Base-by-base conservation (phyloP, 1,140 invertebrate genomes). In the Agrypnia vestita region DNA sequence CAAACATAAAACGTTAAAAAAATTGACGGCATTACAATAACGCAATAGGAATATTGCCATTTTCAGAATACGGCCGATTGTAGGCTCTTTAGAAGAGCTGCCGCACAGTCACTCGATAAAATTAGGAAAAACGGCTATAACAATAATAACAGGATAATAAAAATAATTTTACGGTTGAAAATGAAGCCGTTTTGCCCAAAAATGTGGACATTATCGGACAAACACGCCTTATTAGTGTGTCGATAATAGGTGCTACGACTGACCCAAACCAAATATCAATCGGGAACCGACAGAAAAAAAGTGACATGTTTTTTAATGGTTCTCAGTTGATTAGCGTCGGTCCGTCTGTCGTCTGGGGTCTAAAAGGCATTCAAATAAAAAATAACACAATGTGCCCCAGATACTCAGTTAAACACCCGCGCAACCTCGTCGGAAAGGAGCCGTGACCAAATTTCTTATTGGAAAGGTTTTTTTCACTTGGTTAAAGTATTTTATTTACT, bases 181-280 rank as follows among this genome's bases (percentile, higher is more conserved):
- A 59, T 59, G 17, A 59, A 21, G 55, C 55, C 55, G 55, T 59
- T 59, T 59, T 19, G 21, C 17, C 17, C 55, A 59, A 59, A 56
- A 59, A 59, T 19, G 55, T 21, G 55, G 17, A 1, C 15, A 59
- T 15, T 9, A 59, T 59, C 11, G 11, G 11, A 51, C n/a, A 51
- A 11, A 11, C n/a, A 13, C n/a, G 21, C 55, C 55, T 59, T 59
- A 59, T 59, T 59, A 59, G 55, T 59, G 17, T 11, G 17, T 59
- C 55, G 55, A 59, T 59, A 59, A 59, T 59, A 21, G 55, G 55
- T 59, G 55, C 55, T 59, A 59, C 9, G 17, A 59, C 25, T 35
- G 25, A 59, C 55, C n/a, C 10, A 59, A 59, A 59, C 55, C 55
- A 59, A 59, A 59, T 59, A 19, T 59, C 55, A 59, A 59, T 59